Base-by-base conservation (phyloP, 2,113 vertebrate species). In the Monopterus albus region DNA sequence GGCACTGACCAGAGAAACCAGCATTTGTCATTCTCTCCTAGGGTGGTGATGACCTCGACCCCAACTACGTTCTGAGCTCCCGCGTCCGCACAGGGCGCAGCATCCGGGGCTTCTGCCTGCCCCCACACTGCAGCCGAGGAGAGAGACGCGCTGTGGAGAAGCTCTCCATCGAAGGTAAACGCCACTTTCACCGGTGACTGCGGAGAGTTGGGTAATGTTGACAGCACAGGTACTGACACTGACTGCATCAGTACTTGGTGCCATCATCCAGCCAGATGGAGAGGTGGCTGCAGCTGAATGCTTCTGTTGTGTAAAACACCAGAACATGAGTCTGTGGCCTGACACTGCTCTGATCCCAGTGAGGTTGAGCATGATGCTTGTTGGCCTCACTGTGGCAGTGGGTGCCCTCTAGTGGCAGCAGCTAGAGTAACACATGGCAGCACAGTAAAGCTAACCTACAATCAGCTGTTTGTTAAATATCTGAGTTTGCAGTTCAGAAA, bases 51-150 rank as follows among this genome's bases (percentile, higher is more conserved):
- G 98, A 98, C 72, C 93, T 99, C 71, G 98, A 99, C 81, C 90
- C 97, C 42, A 95, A 96, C 75, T 99, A 99, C 0, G 98, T 99
- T 75, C 91, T 98, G 33, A 99, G 97, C 84, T 97, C 96, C 76
- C 93, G 97, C n/a, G 97, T 99, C 56, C 92, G 98, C 80, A 99
- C 98, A 0, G 98, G 98, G 17, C 95, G 98, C 79, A 99, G 98
- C 89, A 75, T 99, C 84, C 94, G 96, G 7, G 96, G 97, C 2
- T 98, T 97, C 91, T 96, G 96, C 7, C 95, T 98, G 15, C 97
- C 98, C 0, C 98, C 98, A 0, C 98, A 98, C 88, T 99, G 97
- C 88, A 98, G 96, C 87, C 92, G 97, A 26, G 98, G 97, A 53
- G 98, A 99, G 93, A 89, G 98, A 14, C 94, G 98, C 0, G 96